These are phyloP conservation scores for Eulithis prunata DNA, from an alignment of 2,888 invertebrate genomes.

Conservation along the genomic window DNA sequence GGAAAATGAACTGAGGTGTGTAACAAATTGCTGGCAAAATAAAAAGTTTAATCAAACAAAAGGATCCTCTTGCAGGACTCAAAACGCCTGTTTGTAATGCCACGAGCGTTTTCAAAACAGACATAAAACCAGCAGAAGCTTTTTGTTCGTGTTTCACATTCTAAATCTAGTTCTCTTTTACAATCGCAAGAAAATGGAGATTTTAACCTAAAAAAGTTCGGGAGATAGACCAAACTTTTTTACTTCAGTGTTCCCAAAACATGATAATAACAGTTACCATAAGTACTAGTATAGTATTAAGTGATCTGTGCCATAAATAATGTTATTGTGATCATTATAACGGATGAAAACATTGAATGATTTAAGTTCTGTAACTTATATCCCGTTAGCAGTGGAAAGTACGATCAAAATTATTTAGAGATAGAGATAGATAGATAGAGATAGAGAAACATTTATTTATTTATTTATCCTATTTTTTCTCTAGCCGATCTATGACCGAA, in stretches of 20 bases:
- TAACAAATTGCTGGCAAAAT: constrained; percentile 14
- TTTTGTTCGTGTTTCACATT: constrained; percentile 48
- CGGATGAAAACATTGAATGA: no score
- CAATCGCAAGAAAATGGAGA: constrained; percentile 38
- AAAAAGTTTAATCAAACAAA: constrained; percentile 27
- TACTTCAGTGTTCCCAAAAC: neutral
- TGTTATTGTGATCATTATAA: no score
- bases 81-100: constrained; percentile 34
- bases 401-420: no score
- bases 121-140: constrained; percentile 43
- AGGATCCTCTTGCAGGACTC: constrained; percentile 12
- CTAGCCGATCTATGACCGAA: no score
- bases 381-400: no score
- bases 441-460: no score
- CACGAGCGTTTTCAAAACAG: constrained; percentile 33
- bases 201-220: constrained; percentile 1
- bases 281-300: no score
- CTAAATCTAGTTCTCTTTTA: constrained; percentile 45
- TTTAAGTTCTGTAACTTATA: no score
- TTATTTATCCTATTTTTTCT: no score
- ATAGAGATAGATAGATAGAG: no score
- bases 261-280: no score
- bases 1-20: neutral
- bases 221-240: constrained; percentile 1
- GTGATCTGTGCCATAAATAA: no score